Evolutionary conservation across 1,140 invertebrate species (phyloP).

Genomic region (Brachionus paranguensis): DNA sequence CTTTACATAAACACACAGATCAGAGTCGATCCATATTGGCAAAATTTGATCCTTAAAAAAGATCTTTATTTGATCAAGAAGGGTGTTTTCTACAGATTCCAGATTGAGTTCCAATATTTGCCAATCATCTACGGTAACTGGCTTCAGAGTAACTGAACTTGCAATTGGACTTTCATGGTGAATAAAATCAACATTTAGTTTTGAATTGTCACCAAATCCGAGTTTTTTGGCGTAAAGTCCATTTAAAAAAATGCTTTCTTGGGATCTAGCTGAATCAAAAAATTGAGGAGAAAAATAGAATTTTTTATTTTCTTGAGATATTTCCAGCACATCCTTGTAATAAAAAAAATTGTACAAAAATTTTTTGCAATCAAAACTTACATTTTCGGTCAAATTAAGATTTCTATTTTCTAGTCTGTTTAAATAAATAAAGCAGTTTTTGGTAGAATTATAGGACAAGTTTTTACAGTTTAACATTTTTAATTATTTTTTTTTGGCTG

Average conservation of each 20-base stretch:
- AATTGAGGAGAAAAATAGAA: background rate
- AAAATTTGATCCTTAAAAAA: constrained; percentile 30
- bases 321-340: background rate
- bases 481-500: background rate
- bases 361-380: background rate
- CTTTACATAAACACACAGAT: constrained; percentile 7
- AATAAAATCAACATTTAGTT: background rate
- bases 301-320: background rate
- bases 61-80: constrained; percentile 8
- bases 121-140: background rate
- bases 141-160: constrained; percentile 2
- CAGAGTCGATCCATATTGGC: background rate
- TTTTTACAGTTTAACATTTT: background rate
- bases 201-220: background rate
- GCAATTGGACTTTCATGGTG: background rate
- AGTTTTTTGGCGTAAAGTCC: constrained; percentile 4
- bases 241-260: background rate
- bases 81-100: background rate
- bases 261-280: background rate
- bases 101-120: constrained; percentile 27
- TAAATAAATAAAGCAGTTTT: constrained; percentile 19
- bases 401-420: background rate
- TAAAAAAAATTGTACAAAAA: background rate
- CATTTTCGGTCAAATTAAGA: constrained; percentile 3
- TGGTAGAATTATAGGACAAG: background rate